phyloP scores from a whole-genome alignment of 92 coral and sea anemone species.

The Parazoanthus darwini region DNA sequence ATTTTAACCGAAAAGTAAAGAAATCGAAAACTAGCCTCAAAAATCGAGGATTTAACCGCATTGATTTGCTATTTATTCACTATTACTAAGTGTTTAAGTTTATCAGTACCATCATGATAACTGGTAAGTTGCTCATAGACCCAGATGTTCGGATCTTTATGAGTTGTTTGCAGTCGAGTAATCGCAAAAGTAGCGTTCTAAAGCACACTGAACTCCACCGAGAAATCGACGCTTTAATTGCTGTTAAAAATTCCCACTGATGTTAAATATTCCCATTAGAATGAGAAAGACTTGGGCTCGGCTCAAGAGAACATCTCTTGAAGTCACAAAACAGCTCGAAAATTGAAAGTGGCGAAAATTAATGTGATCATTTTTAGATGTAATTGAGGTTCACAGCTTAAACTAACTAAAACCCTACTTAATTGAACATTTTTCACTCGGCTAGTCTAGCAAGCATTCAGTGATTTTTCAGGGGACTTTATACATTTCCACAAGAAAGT shows the following conservation, averaged over 20 bases:
- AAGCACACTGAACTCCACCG: neutral
- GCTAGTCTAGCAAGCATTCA: neutral
- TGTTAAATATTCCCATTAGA: neutral
- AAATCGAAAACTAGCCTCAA: no score
- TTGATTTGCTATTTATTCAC: no score
- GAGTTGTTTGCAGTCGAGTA: no score
- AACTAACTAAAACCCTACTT: no score
- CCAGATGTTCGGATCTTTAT: no score
- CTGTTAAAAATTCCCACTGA: no score
- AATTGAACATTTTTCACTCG: neutral
- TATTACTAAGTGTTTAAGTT: no score
- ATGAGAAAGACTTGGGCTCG: neutral
- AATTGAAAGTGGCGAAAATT: neutral
- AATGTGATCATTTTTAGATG: neutral
- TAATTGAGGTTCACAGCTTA: neutral
- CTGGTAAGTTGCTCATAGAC: no score
- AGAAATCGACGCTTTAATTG: neutral
- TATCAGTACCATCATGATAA: no score
- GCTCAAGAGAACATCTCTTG: neutral
- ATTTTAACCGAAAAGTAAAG: neutral
- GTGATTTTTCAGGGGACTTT: no score
- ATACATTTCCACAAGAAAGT: neutral
- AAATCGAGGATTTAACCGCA: no score
- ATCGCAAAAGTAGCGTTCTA: no score
- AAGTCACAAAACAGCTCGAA: neutral